Evolutionary conservation across 1,140 invertebrate species (phyloP).

Genomic region (Tetragonula clypearis): DNA sequence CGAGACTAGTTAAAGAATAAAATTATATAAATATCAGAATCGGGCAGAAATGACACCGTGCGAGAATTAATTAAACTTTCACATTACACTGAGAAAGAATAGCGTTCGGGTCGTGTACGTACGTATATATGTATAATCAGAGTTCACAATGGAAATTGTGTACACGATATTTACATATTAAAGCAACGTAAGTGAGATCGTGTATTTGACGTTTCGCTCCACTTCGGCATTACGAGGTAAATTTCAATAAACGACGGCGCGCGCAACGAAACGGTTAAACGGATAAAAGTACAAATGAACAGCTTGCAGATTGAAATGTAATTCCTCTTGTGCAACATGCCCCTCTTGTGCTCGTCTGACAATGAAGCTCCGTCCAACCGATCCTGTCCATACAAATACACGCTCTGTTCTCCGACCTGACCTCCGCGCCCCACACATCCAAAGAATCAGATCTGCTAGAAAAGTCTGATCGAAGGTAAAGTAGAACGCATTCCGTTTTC

Average conservation of each 20-base stretch:
- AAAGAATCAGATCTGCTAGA: background rate
- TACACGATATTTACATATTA: background rate
- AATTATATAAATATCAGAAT: too few species aligned
- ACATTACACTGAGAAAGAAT: background rate
- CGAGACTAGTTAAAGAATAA: too few species aligned
- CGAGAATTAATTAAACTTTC: too few species aligned
- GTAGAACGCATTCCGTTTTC: background rate
- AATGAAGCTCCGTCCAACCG: background rate
- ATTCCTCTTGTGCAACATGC: background rate
- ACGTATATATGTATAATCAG: background rate
- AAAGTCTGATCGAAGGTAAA: background rate
- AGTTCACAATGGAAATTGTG: background rate
- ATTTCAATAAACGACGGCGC: background rate
- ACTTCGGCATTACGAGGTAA: background rate
- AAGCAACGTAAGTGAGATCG: background rate
- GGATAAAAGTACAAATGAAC: background rate
- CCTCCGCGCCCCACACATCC: accelerated
- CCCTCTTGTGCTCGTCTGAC: background rate
- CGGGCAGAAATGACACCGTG: too few species aligned
- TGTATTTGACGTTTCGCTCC: background rate
- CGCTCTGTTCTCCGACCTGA: background rate
- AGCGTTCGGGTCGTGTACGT: background rate
- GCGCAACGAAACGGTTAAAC: background rate
- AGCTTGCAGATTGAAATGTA: background rate
- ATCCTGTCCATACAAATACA: background rate